phyloP scores from a whole-genome alignment of 2,113 vertebrate genomes.

The Callaeas wilsoni region DNA sequence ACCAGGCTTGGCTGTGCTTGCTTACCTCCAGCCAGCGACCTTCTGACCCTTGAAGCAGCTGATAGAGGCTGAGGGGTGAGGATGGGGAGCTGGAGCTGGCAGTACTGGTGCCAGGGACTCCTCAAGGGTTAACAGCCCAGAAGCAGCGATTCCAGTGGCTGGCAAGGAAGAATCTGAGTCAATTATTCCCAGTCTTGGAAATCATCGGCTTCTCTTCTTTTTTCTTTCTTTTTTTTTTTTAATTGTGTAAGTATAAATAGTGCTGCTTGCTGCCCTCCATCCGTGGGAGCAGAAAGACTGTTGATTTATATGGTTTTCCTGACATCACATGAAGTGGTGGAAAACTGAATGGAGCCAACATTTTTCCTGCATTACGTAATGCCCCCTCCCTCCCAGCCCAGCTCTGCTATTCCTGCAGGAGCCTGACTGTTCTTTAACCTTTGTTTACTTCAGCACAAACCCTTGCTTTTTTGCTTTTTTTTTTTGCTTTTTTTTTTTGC shows the following conservation, averaged over 20 bases:
- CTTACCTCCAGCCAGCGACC: not conserved
- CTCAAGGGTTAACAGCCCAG: slow-evolving; percentile 30
- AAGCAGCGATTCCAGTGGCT: not conserved
- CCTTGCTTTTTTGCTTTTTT: not conserved
- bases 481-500: rapidly evolving
- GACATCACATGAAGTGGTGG: slow-evolving; percentile 68
- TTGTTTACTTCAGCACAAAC: slow-evolving; percentile 64
- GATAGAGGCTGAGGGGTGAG: not conserved
- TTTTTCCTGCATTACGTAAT: slow-evolving; percentile 86
- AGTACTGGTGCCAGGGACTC: not conserved
- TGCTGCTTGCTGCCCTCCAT: slow-evolving; percentile 54
- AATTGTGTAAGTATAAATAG: slow-evolving; percentile 64
- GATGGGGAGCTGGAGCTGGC: not conserved
- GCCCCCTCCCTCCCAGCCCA: slow-evolving; percentile 63
- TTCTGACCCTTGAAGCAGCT: not conserved
- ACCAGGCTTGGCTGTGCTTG: not conserved
- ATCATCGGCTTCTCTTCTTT: slow-evolving; percentile 10
- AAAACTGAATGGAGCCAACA: slow-evolving; percentile 76
- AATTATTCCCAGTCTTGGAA: slow-evolving; percentile 56
- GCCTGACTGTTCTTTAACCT: slow-evolving; percentile 75
- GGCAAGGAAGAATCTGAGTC: slow-evolving; percentile 36
- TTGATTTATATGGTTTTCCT: slow-evolving; percentile 72
- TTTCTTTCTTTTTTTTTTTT: not conserved
- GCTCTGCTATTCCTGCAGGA: slow-evolving; percentile 68
- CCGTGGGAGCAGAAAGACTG: slow-evolving; percentile 63